Evolutionary conservation across 2,888 invertebrate species (phyloP).

Genomic region (Cataglyphis altisquamis): DNA sequence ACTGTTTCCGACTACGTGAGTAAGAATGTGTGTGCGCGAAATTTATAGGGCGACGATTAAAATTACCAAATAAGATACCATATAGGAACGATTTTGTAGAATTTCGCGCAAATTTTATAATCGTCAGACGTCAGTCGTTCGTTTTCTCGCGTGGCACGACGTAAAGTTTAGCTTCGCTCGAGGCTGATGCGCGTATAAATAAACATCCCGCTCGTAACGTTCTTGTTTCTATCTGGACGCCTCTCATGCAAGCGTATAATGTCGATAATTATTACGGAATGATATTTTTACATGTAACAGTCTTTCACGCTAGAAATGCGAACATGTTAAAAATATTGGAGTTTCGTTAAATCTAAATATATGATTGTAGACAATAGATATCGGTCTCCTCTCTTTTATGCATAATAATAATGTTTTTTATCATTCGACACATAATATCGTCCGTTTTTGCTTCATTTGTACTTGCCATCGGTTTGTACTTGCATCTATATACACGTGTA

Average conservation of each 20-base stretch:
- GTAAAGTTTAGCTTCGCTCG: conserved; percentile 14
- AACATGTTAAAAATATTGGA: not conserved
- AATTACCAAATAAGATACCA: too few species aligned
- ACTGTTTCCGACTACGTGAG: not conserved
- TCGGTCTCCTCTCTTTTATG: not conserved
- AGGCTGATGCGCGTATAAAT: conserved; percentile 62
- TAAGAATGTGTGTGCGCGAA: not conserved
- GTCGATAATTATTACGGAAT: not conserved
- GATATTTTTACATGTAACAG: not conserved
- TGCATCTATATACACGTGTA: not conserved
- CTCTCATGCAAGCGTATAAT: not conserved
- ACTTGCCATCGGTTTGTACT: too few species aligned
- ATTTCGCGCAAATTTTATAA: not conserved
- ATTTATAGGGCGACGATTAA: not conserved
- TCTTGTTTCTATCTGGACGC: conserved; percentile 41
- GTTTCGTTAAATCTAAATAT: not conserved
- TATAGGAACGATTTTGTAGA: not conserved
- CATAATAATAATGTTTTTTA: not conserved
- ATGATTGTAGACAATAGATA: not conserved
- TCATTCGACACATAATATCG: not conserved
- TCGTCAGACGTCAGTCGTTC: not conserved
- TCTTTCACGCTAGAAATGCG: not conserved
- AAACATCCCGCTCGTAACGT: conserved; percentile 55
- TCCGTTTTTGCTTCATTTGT: not conserved
- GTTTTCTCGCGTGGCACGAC: not conserved